phyloP scores from a whole-genome alignment of 2,113 vertebrate species.

The Campylomormyrus tamandua region DNA sequence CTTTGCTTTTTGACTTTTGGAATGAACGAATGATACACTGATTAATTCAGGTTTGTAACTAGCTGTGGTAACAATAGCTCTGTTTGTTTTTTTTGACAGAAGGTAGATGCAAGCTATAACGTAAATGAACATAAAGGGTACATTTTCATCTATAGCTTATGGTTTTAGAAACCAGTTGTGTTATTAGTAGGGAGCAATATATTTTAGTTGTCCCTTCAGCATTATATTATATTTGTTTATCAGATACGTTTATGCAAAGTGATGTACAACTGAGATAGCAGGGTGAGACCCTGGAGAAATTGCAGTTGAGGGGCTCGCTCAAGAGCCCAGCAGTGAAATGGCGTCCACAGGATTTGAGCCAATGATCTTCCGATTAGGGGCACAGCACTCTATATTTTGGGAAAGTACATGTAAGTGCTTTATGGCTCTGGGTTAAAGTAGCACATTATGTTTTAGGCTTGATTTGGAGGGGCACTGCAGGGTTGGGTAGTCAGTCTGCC shows the following conservation, averaged over 20 bases:
- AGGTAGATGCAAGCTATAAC: neutral
- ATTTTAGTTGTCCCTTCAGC: neutral
- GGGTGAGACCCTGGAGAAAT: neutral
- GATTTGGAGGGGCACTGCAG: neutral
- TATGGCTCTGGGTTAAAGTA: neutral
- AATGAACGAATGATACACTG: neutral
- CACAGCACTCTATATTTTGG: neutral
- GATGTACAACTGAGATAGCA: neutral
- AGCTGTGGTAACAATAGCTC: neutral
- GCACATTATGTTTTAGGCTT: neutral
- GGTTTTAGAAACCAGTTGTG: neutral
- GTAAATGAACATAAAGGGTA: neutral
- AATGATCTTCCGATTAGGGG: neutral
- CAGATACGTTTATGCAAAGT: neutral
- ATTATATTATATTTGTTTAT: neutral
- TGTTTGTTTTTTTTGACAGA: neutral
- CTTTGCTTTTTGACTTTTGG: neutral
- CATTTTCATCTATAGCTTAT: neutral
- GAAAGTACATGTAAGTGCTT: neutral
- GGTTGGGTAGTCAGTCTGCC: neutral
- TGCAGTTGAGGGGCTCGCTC: neutral
- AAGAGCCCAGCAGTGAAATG: neutral
- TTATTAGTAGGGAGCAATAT: neutral
- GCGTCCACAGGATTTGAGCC: neutral
- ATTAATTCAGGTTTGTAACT: neutral